A percentile compares a stretch with the other conserved stretches of the same genome.
These are phyloP conservation scores for Clarias gariepinus DNA, from an alignment of 2,113 vertebrate genomes.

Conservation along the genomic window DNA sequence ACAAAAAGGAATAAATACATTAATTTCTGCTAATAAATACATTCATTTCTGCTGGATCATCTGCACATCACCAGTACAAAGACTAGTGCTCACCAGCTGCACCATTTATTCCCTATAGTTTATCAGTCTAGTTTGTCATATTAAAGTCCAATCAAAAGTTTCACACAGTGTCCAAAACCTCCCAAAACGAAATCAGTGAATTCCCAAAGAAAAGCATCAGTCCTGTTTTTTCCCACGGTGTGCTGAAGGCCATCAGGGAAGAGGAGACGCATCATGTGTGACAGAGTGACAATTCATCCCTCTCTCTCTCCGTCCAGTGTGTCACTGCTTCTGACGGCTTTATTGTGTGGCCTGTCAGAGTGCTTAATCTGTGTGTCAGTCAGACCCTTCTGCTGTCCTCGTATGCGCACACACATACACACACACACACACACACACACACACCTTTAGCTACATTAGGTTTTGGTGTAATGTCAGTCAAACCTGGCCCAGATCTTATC, in stretches of 20 bases:
- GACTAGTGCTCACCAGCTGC: not conserved
- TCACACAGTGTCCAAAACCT: not conserved
- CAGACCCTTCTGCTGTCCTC: slow-evolving; percentile 71
- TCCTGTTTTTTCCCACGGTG: slow-evolving; percentile 72
- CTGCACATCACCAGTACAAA: not conserved
- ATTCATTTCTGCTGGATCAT: not conserved
- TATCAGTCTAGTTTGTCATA: not conserved
- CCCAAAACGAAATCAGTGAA: not conserved
- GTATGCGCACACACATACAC: slow-evolving; percentile 65
- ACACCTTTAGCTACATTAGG: slow-evolving; percentile 79
- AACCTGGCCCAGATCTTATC: slow-evolving; percentile 72
- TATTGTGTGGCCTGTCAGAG: slow-evolving; percentile 90
- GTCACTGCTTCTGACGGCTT: slow-evolving; percentile 88
- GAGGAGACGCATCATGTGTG: slow-evolving; percentile 80
- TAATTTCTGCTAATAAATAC: not conserved
- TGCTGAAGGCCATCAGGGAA: slow-evolving; percentile 78
- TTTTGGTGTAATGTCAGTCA: slow-evolving; percentile 80
- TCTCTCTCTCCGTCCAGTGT: slow-evolving; percentile 80
- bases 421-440: slow-evolving; percentile 64
- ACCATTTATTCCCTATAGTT: not conserved
- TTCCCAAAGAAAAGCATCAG: slow-evolving; percentile 31
- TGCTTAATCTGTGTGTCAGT: slow-evolving; percentile 87
- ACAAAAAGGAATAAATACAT: not conserved
- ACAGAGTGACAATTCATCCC: slow-evolving; percentile 87
- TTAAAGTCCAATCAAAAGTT: not conserved